These are phyloP conservation scores for Nephrotoma guestfalica DNA, from an alignment of 2,888 invertebrate genomes.

Conservation along the genomic window DNA sequence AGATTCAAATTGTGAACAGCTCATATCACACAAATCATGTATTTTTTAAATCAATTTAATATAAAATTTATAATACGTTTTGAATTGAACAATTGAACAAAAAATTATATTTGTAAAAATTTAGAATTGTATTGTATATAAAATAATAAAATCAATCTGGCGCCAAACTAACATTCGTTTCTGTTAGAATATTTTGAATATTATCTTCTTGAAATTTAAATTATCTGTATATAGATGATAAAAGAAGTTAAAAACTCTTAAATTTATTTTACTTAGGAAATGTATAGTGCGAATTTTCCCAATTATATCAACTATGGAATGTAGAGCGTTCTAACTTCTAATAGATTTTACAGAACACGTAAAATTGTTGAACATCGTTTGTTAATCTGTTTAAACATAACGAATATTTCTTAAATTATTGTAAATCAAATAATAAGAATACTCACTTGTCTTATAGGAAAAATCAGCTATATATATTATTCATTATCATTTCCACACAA, in stretches of 20 bases:
- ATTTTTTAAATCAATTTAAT: neutral
- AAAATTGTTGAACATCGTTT: neutral
- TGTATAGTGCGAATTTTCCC: neutral
- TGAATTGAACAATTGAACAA: neutral
- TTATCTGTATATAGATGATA: neutral
- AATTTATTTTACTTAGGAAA: neutral
- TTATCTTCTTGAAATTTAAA: neutral
- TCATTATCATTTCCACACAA: neutral
- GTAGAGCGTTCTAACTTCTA: neutral
- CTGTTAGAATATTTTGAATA: neutral
- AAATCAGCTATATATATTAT: neutral
- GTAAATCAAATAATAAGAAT: neutral
- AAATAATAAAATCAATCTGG: neutral
- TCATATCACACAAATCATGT: neutral
- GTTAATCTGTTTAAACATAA: neutral
- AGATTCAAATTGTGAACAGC: neutral
- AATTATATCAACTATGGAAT: neutral
- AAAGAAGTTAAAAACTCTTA: neutral
- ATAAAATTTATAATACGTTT: neutral
- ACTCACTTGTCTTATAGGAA: neutral
- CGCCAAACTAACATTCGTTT: neutral
- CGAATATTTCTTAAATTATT: neutral
- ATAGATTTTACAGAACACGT: neutral
- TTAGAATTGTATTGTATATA: neutral
- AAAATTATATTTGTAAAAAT: neutral